phyloP scores from a whole-genome alignment of 2,888 invertebrate genomes.

The Desoria tigrina region DNA sequence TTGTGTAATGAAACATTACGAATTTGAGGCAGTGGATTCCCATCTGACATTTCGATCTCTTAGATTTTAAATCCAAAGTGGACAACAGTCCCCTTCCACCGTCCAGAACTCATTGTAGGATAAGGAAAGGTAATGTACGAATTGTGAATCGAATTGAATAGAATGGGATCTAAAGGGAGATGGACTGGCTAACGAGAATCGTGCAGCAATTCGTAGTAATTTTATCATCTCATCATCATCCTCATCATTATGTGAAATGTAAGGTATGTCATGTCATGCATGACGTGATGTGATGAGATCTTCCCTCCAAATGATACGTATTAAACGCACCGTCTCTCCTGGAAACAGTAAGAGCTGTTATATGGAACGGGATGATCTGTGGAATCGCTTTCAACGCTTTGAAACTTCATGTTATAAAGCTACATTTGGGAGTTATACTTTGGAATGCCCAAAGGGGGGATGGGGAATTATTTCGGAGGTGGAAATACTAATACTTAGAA shows the following conservation, averaged over 20 bases:
- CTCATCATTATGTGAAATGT: slow-evolving; percentile 2
- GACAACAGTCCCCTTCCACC: neutral
- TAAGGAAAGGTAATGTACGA: neutral
- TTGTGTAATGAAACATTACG: no score
- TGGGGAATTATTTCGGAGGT: no score
- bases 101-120: neutral
- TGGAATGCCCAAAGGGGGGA: no score
- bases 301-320: slow-evolving; percentile 15
- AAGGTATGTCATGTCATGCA: slow-evolving; percentile 32
- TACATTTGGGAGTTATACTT: no score
- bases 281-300: slow-evolving; percentile 29
- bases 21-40: no score
- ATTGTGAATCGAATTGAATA: neutral
- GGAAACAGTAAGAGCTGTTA: neutral
- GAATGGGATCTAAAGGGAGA: neutral
- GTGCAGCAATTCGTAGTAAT: slow-evolving; percentile 42
- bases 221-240: slow-evolving; percentile 24
- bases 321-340: neutral
- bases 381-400: no score
- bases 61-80: neutral
- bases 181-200: slow-evolving; percentile 24
- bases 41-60: no score
- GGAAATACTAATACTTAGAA: no score
- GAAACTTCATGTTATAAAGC: no score
- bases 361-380: no score